Conservation (phyloP, 30 jellyfish, hydroid and myxozoan genomes). For the Aurelia sp. region DNA sequence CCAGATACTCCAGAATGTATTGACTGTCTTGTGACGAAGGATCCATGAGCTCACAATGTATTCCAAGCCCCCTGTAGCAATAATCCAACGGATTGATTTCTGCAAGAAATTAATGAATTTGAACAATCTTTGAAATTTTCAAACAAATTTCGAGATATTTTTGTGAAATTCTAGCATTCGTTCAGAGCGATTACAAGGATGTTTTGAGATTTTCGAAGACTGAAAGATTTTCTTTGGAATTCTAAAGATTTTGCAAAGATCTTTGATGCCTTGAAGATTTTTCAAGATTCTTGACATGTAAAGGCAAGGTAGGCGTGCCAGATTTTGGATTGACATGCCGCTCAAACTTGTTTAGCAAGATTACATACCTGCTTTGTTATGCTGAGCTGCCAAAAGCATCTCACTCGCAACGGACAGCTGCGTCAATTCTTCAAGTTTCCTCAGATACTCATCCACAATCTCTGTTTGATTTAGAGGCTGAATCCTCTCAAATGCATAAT, state of each 20-base stretch:
- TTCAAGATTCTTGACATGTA: too few species aligned
- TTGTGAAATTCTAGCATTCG: too few species aligned
- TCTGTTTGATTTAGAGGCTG: constrained; percentile 32
- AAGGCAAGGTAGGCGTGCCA: too few species aligned
- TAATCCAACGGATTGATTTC: constrained; percentile 36
- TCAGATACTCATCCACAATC: background rate
- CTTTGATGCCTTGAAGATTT: too few species aligned
- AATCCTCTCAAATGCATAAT: constrained; percentile 41
- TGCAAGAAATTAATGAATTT: constrained; percentile 1
- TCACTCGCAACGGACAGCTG: constrained; percentile 36
- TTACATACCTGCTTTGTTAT: constrained; percentile 37
- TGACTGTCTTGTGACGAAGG: constrained; percentile 11
- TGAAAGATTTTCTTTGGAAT: too few species aligned
- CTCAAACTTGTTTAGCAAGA: too few species aligned
- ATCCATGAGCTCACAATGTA: constrained; percentile 21
- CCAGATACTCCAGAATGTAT: background rate
- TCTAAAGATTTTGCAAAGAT: too few species aligned
- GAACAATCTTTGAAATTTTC: too few species aligned
- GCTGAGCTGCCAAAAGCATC: constrained; percentile 62
- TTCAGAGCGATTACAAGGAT: too few species aligned
- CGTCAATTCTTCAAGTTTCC: background rate
- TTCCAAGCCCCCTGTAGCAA: constrained; percentile 11
- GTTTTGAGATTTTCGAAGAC: too few species aligned
- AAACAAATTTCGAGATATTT: too few species aligned
- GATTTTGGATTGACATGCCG: too few species aligned